Evolutionary conservation across 2,797 vertebrate species (phyloP).

Genomic region (Mergus octosetaceus): DNA sequence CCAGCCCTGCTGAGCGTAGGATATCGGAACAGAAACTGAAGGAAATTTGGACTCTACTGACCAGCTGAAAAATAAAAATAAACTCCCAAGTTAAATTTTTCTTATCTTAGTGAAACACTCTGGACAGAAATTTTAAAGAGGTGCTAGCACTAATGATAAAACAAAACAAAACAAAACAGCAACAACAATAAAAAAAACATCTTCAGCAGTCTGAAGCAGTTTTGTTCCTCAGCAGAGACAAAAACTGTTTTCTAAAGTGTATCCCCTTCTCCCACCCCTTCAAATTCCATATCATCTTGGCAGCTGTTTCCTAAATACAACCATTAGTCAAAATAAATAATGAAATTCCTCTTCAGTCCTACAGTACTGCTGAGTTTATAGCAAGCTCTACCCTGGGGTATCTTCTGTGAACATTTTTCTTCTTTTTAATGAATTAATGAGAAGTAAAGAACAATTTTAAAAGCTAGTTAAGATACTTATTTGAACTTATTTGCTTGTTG

Average conservation of each 20-base stretch:
- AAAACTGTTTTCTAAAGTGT: background rate
- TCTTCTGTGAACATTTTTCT: background rate
- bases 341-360: background rate
- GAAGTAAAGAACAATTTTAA: background rate
- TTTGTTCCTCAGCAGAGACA: background rate
- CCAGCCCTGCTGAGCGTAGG: background rate
- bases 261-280: background rate
- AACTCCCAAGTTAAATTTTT: background rate
- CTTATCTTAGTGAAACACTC: background rate
- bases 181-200: background rate
- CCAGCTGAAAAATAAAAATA: background rate
- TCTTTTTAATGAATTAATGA: background rate
- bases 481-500: background rate
- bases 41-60: background rate
- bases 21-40: background rate
- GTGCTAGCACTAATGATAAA: background rate
- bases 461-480: background rate
- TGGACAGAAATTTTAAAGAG: background rate
- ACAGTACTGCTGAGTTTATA: background rate
- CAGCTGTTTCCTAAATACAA: background rate
- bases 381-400: background rate
- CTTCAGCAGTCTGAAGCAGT: background rate
- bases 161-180: background rate
- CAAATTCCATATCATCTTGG: fast-evolving
- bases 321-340: background rate